phyloP scores from a whole-genome alignment of 1,140 invertebrate species.

The Aphidius ervi region DNA sequence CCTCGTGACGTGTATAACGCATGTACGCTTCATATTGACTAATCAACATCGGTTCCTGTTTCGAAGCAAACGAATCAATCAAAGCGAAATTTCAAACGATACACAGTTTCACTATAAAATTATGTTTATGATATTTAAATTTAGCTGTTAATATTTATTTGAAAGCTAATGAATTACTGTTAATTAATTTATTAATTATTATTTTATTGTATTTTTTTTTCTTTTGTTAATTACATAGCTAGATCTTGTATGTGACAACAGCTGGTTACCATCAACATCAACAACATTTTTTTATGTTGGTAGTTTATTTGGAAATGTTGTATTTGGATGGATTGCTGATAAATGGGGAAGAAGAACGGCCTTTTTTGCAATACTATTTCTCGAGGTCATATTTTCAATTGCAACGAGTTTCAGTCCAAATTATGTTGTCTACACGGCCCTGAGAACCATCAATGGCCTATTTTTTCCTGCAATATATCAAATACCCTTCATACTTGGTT shows the following conservation, averaged over 20 bases:
- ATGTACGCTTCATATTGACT: background rate
- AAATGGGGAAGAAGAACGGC: slow-evolving; percentile 67
- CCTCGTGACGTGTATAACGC: background rate
- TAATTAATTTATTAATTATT: slow-evolving; percentile 40
- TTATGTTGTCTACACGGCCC: slow-evolving; percentile 61
- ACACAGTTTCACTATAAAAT: background rate
- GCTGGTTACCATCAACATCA: slow-evolving; percentile 61
- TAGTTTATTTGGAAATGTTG: slow-evolving; percentile 65
- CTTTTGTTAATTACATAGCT: slow-evolving; percentile 57
- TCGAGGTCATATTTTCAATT: slow-evolving; percentile 66
- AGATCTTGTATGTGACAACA: slow-evolving; percentile 64
- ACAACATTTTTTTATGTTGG: slow-evolving; percentile 68
- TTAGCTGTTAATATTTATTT: background rate
- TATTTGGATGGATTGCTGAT: slow-evolving; percentile 70
- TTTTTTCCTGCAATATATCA: slow-evolving; percentile 71
- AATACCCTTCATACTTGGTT: slow-evolving; percentile 66
- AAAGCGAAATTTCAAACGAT: slow-evolving; percentile 16
- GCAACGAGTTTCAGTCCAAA: slow-evolving; percentile 65
- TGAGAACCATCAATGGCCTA: slow-evolving; percentile 64
- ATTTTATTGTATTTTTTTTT: slow-evolving; percentile 14
- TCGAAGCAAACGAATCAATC: slow-evolving; percentile 17
- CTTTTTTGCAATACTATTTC: slow-evolving; percentile 64
- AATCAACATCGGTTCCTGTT: slow-evolving; percentile 26
- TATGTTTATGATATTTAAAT: background rate
- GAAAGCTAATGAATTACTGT: background rate